Evolutionary conservation across 1,140 invertebrate species (phyloP).

Genomic region (Dufourea novaeangliae): DNA sequence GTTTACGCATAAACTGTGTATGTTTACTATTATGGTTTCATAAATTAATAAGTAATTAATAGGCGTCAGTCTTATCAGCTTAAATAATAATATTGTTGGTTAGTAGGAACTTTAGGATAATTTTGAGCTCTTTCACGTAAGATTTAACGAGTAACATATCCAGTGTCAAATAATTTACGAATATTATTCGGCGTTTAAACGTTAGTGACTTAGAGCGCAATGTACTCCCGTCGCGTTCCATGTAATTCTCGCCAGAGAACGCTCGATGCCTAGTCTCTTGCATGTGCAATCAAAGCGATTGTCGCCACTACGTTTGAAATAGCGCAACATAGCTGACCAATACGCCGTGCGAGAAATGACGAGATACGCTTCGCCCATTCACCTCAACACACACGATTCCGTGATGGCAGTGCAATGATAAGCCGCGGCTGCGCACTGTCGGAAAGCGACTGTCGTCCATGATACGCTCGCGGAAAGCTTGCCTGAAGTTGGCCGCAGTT

Average conservation of each 20-base stretch:
- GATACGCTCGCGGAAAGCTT: conserved; percentile 35
- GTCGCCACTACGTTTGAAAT: conserved; percentile 23
- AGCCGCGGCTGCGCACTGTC: conserved; percentile 51
- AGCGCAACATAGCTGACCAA: conserved; percentile 30
- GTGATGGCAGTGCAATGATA: conserved; percentile 35
- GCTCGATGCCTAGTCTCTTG: not conserved
- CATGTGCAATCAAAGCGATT: not conserved
- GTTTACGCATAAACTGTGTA: too few species aligned
- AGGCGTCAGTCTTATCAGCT: too few species aligned
- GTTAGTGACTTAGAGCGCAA: not conserved
- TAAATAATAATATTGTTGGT: too few species aligned
- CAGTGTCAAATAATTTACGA: too few species aligned
- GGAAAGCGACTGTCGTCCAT: conserved; percentile 4
- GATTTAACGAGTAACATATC: too few species aligned
- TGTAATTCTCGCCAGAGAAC: not conserved
- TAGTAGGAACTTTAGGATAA: too few species aligned
- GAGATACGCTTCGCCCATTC: conserved; percentile 3
- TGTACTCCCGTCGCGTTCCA: not conserved
- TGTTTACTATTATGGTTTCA: too few species aligned
- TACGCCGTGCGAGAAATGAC: not conserved
- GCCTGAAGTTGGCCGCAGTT: conserved; percentile 34
- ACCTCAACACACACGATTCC: not conserved
- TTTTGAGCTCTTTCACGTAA: too few species aligned
- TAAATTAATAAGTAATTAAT: too few species aligned
- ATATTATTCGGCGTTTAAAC: too few species aligned